Base-by-base conservation (phyloP, 1,140 invertebrate genomes). In the Scaptomyza hsui region DNA sequence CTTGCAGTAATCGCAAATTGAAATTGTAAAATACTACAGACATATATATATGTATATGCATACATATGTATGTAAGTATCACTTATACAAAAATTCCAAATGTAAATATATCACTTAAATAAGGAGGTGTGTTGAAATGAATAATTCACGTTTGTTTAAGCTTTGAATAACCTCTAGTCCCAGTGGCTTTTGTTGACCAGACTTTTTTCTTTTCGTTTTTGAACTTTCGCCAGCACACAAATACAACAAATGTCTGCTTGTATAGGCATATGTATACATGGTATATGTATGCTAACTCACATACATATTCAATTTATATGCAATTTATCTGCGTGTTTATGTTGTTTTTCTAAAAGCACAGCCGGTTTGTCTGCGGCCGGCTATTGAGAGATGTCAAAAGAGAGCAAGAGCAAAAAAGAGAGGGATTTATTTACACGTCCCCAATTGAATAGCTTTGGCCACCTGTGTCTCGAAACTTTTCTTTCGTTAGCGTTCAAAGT, bases 141-240 rank as follows among this genome's bases (percentile, higher is more conserved):
- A 86, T 80, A 86, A 67, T 61, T 77, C 71, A 32, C 32, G 42
- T 41, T 47, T 69, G 32, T 61, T 85, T 67, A 65, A 75, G 24
- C 62, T 51, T 63, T 71, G 56, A 49, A 53, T 68, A 71, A 72
- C 74, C 77, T 51, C 37, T 48, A 42, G 45, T 32, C 15, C 4
- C 41, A 26, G 70, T 75, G 64, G 49, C 42, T 60, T 78, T 75
- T 48, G 32, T 39, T 37, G 39, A 26, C 16, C 10, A 37, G 51
- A 32, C n/a, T 55, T 16, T 68, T 32, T 59, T 73, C 61, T 12
- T 7, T 47, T 71, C 60, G 37, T 45, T 57, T 53, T 39, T 3
- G 74, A 86, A 88, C 81, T 86, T 86, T 86, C 81, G 64, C 81
- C 81, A 68, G 41, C 41, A 39, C 16, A 37, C 47, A 26, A 41